A percentile compares a stretch with the other conserved stretches of the same genome.
Conservation (phyloP, 2,113 vertebrate genomes). For the Bubo scandiacus region DNA sequence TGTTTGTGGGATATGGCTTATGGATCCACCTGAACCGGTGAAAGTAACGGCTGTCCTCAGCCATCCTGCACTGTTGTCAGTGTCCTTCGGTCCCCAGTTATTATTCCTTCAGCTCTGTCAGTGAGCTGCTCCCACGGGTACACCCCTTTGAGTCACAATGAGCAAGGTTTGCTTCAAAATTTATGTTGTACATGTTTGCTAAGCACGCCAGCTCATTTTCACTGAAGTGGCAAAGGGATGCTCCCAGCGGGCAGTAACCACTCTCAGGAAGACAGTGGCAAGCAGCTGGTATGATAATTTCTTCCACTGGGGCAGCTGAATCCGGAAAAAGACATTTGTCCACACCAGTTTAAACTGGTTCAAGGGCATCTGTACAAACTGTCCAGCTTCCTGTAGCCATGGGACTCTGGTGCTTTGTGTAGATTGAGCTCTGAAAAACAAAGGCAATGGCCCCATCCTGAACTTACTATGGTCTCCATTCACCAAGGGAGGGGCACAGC, state of each 20-base stretch:
- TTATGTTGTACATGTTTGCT: neutral
- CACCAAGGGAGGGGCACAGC: constrained; percentile 24
- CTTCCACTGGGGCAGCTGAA: constrained; percentile 11
- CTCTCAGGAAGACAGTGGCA: neutral
- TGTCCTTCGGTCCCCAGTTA: neutral
- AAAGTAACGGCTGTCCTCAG: neutral
- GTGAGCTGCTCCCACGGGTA: neutral
- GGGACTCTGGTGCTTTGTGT: neutral
- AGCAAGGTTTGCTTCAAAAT: neutral
- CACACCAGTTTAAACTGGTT: constrained; percentile 49
- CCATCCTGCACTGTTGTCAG: neutral
- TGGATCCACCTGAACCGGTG: neutral
- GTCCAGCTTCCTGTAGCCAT: constrained; percentile 20
- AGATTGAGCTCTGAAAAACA: constrained; percentile 16
- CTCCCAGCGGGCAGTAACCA: neutral
- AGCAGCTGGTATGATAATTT: constrained; percentile 30
- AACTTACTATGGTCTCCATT: neutral
- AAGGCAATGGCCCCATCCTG: constrained; percentile 29
- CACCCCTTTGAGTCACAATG: neutral
- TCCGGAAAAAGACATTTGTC: constrained; percentile 24
- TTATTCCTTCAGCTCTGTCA: neutral
- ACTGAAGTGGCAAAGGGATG: neutral
- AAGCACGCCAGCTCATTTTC: neutral
- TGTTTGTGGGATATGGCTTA: neutral
- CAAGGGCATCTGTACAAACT: constrained; percentile 43